These are phyloP conservation scores for Peromyscus eremicus DNA, from an alignment of 2,797 vertebrate species.

Conservation along the genomic window DNA sequence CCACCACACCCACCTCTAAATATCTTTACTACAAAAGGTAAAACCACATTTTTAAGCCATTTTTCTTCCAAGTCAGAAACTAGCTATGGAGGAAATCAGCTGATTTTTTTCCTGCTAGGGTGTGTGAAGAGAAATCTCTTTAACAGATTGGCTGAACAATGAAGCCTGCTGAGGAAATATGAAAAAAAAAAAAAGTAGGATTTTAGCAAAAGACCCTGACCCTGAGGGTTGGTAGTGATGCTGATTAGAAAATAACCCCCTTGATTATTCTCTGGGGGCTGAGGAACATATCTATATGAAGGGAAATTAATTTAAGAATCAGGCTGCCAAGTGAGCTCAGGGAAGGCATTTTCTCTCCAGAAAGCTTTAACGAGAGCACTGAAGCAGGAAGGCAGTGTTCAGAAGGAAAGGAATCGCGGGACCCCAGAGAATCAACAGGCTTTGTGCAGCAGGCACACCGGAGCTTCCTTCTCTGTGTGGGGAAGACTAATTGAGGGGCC, in stretches of 20 bases:
- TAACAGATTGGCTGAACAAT: conserved; percentile 34
- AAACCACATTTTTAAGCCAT: conserved; percentile 45
- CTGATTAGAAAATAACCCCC: conserved; percentile 68
- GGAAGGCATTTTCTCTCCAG: conserved; percentile 46
- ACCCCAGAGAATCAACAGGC: not conserved
- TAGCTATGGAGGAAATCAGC: conserved; percentile 9
- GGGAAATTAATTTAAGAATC: conserved; percentile 60
- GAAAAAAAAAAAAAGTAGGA: not conserved
- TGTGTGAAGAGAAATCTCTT: conserved; percentile 64
- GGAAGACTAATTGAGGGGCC: not conserved
- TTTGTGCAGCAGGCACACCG: not conserved
- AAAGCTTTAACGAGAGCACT: conserved; percentile 10
- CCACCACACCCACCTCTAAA: not conserved
- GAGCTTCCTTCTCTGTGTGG: not conserved
- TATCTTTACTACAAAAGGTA: not conserved
- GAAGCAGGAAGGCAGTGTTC: not conserved
- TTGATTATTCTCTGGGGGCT: conserved; percentile 51
- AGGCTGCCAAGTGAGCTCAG: conserved; percentile 67
- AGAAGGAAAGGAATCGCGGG: not conserved
- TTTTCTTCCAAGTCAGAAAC: conserved; percentile 11
- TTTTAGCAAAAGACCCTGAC: conserved; percentile 64
- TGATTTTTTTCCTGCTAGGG: not conserved
- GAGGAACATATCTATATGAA: conserved; percentile 12
- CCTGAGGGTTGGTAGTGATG: conserved; percentile 6
- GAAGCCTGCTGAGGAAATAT: conserved; percentile 36